phyloP scores from a whole-genome alignment of 1,140 invertebrate genomes.

The Papilio helenus region DNA sequence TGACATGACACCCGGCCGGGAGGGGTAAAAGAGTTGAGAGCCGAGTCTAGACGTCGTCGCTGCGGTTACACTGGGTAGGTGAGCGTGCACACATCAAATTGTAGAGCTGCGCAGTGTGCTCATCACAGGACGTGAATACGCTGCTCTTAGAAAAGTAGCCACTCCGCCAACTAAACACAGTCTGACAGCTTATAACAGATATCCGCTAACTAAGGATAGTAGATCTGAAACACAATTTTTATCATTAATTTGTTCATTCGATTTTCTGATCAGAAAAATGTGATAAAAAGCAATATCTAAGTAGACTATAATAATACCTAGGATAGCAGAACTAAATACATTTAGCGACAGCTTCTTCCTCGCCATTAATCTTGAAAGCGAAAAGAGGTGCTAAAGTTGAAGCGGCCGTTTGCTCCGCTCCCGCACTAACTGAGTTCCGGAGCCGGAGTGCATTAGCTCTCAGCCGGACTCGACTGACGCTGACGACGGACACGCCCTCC shows the following conservation, averaged over 20 bases:
- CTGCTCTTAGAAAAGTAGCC: not conserved
- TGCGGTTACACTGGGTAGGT: not conserved
- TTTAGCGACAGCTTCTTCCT: not conserved
- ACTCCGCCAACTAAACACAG: not conserved
- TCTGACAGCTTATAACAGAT: not conserved
- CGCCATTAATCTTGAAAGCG: not conserved
- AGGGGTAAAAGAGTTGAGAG: not conserved
- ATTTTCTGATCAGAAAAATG: not conserved
- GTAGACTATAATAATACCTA: no score
- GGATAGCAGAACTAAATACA: not conserved
- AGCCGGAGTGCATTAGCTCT: conserved; percentile 3
- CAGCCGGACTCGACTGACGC: not conserved
- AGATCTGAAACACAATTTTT: not conserved
- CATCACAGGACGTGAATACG: not conserved
- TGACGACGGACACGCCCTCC: not conserved
- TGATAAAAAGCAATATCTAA: not conserved
- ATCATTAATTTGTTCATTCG: no score
- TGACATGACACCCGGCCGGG: not conserved
- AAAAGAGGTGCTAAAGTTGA: conserved; percentile 9
- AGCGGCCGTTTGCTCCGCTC: not conserved
- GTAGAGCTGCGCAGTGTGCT: not conserved
- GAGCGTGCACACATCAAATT: not conserved
- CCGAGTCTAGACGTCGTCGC: not conserved
- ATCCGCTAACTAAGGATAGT: not conserved
- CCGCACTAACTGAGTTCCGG: not conserved